Percentiles rank a stretch among this genome's conserved stretches.
These are phyloP conservation scores for Megaceryle alcyon DNA, from an alignment of 2,797 vertebrate species.

Conservation along the genomic window DNA sequence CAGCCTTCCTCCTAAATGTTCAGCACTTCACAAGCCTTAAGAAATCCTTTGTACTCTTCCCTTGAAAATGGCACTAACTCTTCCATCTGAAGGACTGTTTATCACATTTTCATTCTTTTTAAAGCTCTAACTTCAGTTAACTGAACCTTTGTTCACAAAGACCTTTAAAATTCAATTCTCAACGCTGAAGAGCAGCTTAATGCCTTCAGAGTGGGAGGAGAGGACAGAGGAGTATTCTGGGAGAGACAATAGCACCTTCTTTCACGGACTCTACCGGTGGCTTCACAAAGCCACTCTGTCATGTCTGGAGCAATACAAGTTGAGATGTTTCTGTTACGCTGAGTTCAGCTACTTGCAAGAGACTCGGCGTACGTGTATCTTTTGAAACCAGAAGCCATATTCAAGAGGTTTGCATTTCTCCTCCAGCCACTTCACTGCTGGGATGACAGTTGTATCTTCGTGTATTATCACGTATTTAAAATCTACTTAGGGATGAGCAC, in stretches of 20 bases:
- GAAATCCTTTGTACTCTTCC: neutral
- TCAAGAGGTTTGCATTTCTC: neutral
- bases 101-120: neutral
- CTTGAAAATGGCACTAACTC: neutral
- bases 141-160: neutral
- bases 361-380: neutral
- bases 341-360: neutral
- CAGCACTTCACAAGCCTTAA: neutral
- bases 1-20: neutral
- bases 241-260: neutral
- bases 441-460: neutral
- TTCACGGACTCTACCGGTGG: neutral
- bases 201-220: neutral
- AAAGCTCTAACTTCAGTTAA: neutral
- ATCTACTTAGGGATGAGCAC: neutral
- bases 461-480: neutral
- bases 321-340: rapidly evolving
- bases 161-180: neutral
- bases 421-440: neutral
- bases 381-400: neutral
- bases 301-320: neutral
- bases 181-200: neutral
- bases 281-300: neutral
- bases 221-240: neutral
- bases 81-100: neutral